Evolutionary conservation across 1,140 invertebrate genomes (phyloP).

Genomic region (Gryon sp.): DNA sequence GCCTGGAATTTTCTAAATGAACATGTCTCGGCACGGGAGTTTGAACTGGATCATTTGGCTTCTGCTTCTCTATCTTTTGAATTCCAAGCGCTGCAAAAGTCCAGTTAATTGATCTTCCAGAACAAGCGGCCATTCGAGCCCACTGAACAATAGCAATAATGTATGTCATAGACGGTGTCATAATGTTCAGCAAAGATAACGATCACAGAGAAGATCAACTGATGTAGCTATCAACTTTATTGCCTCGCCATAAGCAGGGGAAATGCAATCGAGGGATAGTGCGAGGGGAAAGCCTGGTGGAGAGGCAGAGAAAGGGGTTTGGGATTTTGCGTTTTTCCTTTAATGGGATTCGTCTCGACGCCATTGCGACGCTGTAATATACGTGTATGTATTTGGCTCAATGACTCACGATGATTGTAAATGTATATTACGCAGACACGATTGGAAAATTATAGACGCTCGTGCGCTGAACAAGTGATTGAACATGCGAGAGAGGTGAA

Average conservation of each 20-base stretch:
- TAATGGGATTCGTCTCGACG: conserved; percentile 45
- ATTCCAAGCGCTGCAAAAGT: not conserved
- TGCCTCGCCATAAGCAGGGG: conserved; percentile 18
- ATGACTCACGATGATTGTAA: conserved; percentile 36
- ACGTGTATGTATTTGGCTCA: conserved; percentile 25
- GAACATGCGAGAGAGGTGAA: conserved; percentile 14
- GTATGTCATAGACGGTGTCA: conserved; percentile 30
- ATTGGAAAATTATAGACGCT: conserved; percentile 57
- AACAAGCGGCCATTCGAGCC: not conserved
- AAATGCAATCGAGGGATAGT: too few relatives aligned
- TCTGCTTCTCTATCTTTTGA: not conserved
- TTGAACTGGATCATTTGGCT: not conserved
- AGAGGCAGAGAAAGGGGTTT: too few relatives aligned
- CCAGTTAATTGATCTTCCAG: conserved; percentile 8
- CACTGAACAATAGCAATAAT: conserved; percentile 21
- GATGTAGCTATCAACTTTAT: conserved; percentile 12
- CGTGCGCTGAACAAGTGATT: conserved; percentile 24
- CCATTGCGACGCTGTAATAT: conserved; percentile 24
- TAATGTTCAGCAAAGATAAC: conserved; percentile 24
- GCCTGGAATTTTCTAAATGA: too few relatives aligned
- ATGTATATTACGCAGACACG: conserved; percentile 30
- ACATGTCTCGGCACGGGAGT: not conserved
- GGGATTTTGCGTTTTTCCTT: conserved; percentile 53
- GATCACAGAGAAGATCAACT: conserved; percentile 11
- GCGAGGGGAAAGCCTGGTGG: too few relatives aligned